phyloP scores from a whole-genome alignment of 2,797 vertebrate species.

The Euthynnus affinis region DNA sequence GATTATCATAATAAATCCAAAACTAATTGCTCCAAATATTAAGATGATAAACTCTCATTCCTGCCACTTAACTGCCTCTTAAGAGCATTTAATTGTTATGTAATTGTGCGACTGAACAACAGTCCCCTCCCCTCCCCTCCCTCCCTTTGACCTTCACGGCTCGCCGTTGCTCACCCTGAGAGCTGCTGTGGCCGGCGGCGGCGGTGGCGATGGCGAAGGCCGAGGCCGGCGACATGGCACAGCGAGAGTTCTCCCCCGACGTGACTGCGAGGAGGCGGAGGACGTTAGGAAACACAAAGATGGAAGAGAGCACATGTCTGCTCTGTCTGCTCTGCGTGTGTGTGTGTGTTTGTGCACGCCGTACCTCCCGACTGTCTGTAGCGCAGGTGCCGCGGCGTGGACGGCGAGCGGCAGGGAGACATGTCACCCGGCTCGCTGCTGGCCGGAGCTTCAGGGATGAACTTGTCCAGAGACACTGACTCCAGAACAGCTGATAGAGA shows the following conservation, averaged over 20 bases:
- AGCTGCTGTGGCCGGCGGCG: conserved; percentile 92
- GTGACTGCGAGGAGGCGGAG: conserved; percentile 81
- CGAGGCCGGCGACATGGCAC: conserved; percentile 92
- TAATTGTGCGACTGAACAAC: not conserved
- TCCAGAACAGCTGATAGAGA: conserved; percentile 88
- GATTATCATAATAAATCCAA: no score
- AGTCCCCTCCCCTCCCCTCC: not conserved
- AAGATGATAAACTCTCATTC: not conserved
- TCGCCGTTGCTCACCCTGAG: conserved; percentile 86
- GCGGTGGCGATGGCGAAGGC: conserved; percentile 97
- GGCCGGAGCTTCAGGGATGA: conserved; percentile 86
- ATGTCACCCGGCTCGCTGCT: conserved; percentile 86
- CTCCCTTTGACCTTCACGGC: conserved; percentile 16
- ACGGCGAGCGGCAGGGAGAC: conserved; percentile 92
- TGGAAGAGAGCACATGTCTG: not conserved
- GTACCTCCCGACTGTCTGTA: conserved; percentile 88
- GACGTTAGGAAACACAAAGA: conserved; percentile 6
- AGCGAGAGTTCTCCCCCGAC: conserved; percentile 89
- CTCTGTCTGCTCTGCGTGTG: not conserved
- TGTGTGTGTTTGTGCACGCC: not conserved
- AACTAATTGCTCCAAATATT: no score
- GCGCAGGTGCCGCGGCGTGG: conserved; percentile 91
- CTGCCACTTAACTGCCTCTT: not conserved
- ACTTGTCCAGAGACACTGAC: conserved; percentile 89
- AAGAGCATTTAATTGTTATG: not conserved